These are phyloP conservation scores for Aphelinus atriplicis DNA, from an alignment of 1,140 invertebrate genomes.

Conservation along the genomic window DNA sequence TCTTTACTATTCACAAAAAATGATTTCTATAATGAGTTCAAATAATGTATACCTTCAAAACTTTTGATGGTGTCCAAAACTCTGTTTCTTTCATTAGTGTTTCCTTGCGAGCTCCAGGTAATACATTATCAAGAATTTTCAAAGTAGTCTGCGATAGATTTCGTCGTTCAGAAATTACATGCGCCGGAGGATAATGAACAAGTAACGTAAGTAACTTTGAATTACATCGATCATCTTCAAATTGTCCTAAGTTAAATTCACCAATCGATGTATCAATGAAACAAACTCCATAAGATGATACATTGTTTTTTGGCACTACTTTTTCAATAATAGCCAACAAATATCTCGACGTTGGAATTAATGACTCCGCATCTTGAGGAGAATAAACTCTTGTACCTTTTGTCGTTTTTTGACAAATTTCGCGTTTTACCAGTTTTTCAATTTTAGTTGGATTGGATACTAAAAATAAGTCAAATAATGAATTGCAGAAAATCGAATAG, in stretches of 20 bases:
- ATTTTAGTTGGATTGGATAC: too few species aligned
- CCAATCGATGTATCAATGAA: conserved; percentile 96
- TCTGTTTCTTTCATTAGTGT: conserved; percentile 72
- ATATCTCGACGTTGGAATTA: conserved; percentile 72
- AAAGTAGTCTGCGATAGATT: conserved; percentile 67
- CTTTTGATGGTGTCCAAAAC: conserved; percentile 81
- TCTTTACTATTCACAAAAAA: too few species aligned
- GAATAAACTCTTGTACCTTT: conserved; percentile 84
- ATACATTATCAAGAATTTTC: conserved; percentile 73
- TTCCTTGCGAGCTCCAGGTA: conserved; percentile 76
- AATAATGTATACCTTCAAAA: conserved; percentile 70
- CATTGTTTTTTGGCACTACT: conserved; percentile 57
- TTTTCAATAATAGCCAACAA: conserved; percentile 82
- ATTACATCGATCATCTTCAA: conserved; percentile 89
- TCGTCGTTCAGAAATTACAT: conserved; percentile 81
- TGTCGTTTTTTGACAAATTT: conserved; percentile 92
- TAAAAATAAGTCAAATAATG: too few species aligned
- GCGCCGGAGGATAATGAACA: conserved; percentile 87
- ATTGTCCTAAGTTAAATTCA: conserved; percentile 90
- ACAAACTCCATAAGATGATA: conserved; percentile 83
- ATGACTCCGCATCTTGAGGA: conserved; percentile 76
- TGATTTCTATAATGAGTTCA: not conserved
- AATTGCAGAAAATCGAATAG: too few species aligned
- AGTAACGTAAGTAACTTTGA: conserved; percentile 89
- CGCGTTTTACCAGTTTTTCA: conserved; percentile 68